Base-by-base conservation (phyloP, 2,797 vertebrate species). In the Sebastes taczanowskii region DNA sequence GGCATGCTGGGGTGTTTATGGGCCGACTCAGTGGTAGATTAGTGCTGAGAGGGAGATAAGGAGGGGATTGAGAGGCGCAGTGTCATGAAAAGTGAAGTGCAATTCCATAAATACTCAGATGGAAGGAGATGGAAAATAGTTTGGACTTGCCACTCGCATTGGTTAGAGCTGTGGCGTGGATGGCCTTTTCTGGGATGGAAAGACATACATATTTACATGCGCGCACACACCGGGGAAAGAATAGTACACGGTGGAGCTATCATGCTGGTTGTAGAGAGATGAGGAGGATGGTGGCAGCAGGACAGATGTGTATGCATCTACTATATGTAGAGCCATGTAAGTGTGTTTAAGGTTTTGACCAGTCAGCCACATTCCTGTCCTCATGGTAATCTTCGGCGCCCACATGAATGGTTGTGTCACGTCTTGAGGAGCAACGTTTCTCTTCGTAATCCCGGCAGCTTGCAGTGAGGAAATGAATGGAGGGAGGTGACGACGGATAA, bases 371-470 rank as follows among this genome's bases (percentile, higher is more conserved):
- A 60, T 70, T 71, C 72, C 69, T 49, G 59, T 81, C 72, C 77
- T 83, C 65, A 22, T 74, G 66, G 42, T 78, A 84, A 80, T 86
- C 84, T 78, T 81, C 27, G 29, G 56, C 62, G 55, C 67, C 71
- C 83, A 84, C 84, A 72, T 66, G 71, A 85, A 82, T 60, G 74
- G 32, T 71, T 73, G 82, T 80, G 84, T 87, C 84, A 76, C 72
- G 32, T 86, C 83, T 88, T 78, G 74, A 74, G 80, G 62, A 86
- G 81, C 83, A 84, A 72, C 81, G 27, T 78, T 92, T 86, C 83
- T 91, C 72, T 82, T 78, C 32, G 72, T 91, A 93, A 91, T 94
- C 87, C 83, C 73, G 59, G 77, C 53, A 77, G 75, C 65, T 84
- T 77, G 85, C 75, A 61, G 81, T 55, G 71, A 84, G 83, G 77